These are phyloP conservation scores for Isoperla grammatica DNA, from an alignment of 2,888 invertebrate species.

Conservation along the genomic window DNA sequence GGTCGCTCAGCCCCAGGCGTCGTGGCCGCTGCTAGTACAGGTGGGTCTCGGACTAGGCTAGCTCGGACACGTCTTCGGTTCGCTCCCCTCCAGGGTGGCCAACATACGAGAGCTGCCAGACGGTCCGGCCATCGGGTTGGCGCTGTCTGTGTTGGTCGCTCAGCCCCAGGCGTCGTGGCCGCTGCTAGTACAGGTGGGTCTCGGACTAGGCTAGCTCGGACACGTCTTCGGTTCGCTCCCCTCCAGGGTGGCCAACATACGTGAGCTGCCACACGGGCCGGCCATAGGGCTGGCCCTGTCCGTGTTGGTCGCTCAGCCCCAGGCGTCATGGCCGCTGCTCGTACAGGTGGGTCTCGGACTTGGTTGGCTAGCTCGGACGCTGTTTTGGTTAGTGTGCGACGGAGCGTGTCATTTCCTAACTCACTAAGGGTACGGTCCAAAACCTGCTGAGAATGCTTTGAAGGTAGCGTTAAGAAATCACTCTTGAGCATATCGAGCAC, in stretches of 20 bases:
- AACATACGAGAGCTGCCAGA: slow-evolving; percentile 37
- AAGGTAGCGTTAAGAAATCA: no score
- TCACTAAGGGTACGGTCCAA: no score
- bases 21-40: slow-evolving; percentile 69
- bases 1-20: slow-evolving; percentile 70
- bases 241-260: slow-evolving; percentile 35
- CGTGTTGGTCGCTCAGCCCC: slow-evolving; percentile 68
- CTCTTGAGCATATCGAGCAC: no score
- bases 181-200: slow-evolving; percentile 63
- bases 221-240: slow-evolving; percentile 48
- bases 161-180: slow-evolving; percentile 78
- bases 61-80: slow-evolving; percentile 41
- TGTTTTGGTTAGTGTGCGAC: no score
- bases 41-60: no score
- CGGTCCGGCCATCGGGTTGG: slow-evolving; percentile 60
- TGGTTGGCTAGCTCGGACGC: no score
- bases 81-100: slow-evolving; percentile 46
- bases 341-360: slow-evolving; percentile 68
- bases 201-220: no score
- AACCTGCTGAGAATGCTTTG: no score
- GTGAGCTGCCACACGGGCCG: slow-evolving; percentile 45
- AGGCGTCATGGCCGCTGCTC: slow-evolving; percentile 69
- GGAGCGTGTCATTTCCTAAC: no score
- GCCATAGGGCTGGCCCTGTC: slow-evolving; percentile 64
- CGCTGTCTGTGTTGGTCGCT: slow-evolving; percentile 62